Evolutionary conservation across 2,797 vertebrate species (phyloP).

Genomic region (Mormyrus hasselquistii): DNA sequence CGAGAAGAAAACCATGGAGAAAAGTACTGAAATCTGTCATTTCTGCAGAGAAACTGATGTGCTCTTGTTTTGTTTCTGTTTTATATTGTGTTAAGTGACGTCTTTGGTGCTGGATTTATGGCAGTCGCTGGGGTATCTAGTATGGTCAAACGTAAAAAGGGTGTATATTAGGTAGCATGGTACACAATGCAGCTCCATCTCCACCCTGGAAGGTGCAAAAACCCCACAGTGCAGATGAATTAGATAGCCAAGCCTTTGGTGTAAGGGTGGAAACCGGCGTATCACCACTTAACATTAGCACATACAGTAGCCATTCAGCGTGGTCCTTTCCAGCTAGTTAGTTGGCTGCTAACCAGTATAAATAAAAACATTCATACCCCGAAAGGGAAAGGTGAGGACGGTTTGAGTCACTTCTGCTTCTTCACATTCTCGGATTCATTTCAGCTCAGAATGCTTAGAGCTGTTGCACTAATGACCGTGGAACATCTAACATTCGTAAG

Average conservation of each 20-base stretch:
- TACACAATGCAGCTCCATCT: neutral
- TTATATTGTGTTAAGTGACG: neutral
- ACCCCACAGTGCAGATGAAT: neutral
- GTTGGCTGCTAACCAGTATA: neutral
- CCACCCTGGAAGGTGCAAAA: neutral
- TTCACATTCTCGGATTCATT: constrained; percentile 55
- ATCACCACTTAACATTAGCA: neutral
- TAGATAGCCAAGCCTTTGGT: neutral
- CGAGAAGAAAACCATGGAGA: constrained; percentile 33
- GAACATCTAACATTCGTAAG: constrained; percentile 36
- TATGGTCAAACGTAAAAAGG: neutral
- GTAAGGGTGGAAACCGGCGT: neutral
- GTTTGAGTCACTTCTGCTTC: constrained; percentile 48
- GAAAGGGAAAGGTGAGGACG: constrained; percentile 46
- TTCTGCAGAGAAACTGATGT: constrained; percentile 35
- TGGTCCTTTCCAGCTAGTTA: neutral
- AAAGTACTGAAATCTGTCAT: constrained; percentile 36
- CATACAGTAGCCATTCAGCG: neutral
- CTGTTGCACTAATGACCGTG: constrained; percentile 45
- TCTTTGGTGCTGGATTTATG: neutral
- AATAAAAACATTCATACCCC: neutral
- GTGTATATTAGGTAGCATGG: neutral
- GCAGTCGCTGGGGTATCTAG: constrained; percentile 31
- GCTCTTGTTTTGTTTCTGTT: constrained; percentile 15
- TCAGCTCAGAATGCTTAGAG: constrained; percentile 45